Percentiles rank a stretch among this genome's conserved stretches.
These are phyloP conservation scores for Sturnira hondurensis DNA, from an alignment of 2,113 vertebrate genomes.

Conservation along the genomic window DNA sequence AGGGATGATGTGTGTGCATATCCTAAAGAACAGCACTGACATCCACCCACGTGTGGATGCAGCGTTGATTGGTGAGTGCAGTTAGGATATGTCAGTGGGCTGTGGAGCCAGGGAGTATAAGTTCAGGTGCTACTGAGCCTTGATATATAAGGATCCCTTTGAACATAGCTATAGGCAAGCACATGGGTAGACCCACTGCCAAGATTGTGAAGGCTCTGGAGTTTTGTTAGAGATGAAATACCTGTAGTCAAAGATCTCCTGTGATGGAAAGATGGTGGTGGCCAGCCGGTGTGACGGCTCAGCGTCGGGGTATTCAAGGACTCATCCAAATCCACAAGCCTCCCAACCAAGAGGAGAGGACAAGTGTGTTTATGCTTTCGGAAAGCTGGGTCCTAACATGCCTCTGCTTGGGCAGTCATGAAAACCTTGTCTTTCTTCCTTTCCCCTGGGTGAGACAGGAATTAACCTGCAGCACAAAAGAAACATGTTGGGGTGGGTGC, in stretches of 20 bases:
- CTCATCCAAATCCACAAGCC: background rate
- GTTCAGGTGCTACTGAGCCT: background rate
- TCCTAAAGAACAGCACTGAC: background rate
- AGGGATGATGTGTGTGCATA: background rate
- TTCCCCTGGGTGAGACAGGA: background rate
- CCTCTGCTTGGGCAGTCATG: background rate
- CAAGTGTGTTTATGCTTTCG: background rate
- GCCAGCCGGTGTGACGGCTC: background rate
- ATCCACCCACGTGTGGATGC: background rate
- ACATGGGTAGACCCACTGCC: background rate
- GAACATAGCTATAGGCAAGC: background rate
- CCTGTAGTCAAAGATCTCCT: background rate
- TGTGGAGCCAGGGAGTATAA: too few species aligned
- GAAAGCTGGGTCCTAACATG: background rate
- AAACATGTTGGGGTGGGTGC: background rate
- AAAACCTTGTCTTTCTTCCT: background rate
- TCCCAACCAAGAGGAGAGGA: constrained; percentile 1
- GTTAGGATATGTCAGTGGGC: background rate
- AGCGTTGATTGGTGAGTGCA: background rate
- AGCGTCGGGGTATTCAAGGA: background rate
- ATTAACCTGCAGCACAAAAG: background rate
- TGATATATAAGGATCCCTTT: background rate
- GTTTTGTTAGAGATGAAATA: background rate
- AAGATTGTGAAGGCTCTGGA: background rate
- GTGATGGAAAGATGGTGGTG: background rate